Evolutionary conservation across 2,797 vertebrate species (phyloP), one percentile per base, ranked within the genome.

Genomic region (Novumbra hubbsi): DNA sequence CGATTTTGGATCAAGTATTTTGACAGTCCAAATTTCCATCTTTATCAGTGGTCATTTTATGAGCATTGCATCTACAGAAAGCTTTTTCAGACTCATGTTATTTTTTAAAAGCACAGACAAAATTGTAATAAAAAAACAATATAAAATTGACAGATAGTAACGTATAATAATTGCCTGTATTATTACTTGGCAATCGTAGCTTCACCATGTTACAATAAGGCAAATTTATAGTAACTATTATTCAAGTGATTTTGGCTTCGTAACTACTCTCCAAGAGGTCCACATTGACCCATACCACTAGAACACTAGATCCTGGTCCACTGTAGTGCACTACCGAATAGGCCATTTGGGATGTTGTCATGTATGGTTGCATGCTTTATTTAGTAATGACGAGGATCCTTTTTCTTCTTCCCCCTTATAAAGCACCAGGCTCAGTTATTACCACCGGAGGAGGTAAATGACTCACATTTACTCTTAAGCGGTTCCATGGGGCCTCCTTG

Each of bases 351-450:
- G 55, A 60, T 4, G 5, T 24, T 12, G 55, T 12, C 55, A 21
- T 60, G 21, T 60, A 60, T 60, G 21, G 55, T 24, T 24, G 21
- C 21, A 60, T 45, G 21, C 19, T 41, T 24, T 24, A 38, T 45
- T 45, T 49, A 32, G 45, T 62, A 68, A 45, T 86, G 72, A 78
- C 76, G 24, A 48, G 72, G 63, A 71, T 82, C 57, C 68, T 86
- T 68, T 60, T 49, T 34, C 50, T 73, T 83, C 74, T 91, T 73
- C 88, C 80, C 81, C 73, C 75, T 50, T 74, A 63, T 84, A 71
- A 87, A 93, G 92, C 91, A 92, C 79, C 89, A 91, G 38, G 80
- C 84, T 89, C 92, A 93, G 87, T 92, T 94, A 73, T 90, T 94
- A 80, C 91, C 90, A n/a, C 87, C 90, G 8, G 88, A 83, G 71